phyloP scores from a whole-genome alignment of 1,140 invertebrate genomes.

The Aricia agestis region DNA sequence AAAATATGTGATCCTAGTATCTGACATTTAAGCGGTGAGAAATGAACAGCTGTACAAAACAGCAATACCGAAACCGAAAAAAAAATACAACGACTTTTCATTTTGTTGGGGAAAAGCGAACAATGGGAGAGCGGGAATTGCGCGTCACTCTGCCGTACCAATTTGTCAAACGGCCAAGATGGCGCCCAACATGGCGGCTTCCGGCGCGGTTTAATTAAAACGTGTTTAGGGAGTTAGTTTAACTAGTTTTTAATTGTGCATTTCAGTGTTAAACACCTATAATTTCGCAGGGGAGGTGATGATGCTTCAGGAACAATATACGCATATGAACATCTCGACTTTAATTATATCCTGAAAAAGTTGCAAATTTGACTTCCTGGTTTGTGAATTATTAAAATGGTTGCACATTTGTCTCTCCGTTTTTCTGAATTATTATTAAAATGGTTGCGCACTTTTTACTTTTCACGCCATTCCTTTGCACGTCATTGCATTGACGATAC shows the following conservation, averaged over 20 bases:
- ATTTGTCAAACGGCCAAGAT: constrained; percentile 75
- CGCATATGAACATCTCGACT: neutral
- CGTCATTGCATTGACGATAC: too few species aligned
- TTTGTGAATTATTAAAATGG: too few species aligned
- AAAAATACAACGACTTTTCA: constrained; percentile 71
- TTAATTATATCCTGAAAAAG: neutral
- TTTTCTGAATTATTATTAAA: too few species aligned
- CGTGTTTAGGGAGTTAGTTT: constrained; percentile 50
- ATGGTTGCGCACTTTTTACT: too few species aligned
- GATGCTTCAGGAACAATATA: neutral
- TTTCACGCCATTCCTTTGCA: too few species aligned
- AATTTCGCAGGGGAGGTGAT: constrained; percentile 1
- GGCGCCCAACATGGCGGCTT: constrained; percentile 68
- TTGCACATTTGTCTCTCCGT: neutral
- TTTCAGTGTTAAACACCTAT: constrained; percentile 27
- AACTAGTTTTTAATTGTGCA: constrained; percentile 50
- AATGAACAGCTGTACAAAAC: constrained; percentile 55
- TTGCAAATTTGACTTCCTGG: neutral
- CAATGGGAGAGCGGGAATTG: constrained; percentile 74
- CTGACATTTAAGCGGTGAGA: constrained; percentile 51
- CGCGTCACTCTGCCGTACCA: constrained; percentile 73
- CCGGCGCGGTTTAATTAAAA: constrained; percentile 73
- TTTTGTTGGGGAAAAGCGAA: constrained; percentile 72
- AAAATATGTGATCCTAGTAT: constrained; percentile 15
- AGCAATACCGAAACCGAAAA: constrained; percentile 52